Evolutionary conservation across 2,113 vertebrate genomes (phyloP).

Genomic region (Megaleporinus macrocephalus): DNA sequence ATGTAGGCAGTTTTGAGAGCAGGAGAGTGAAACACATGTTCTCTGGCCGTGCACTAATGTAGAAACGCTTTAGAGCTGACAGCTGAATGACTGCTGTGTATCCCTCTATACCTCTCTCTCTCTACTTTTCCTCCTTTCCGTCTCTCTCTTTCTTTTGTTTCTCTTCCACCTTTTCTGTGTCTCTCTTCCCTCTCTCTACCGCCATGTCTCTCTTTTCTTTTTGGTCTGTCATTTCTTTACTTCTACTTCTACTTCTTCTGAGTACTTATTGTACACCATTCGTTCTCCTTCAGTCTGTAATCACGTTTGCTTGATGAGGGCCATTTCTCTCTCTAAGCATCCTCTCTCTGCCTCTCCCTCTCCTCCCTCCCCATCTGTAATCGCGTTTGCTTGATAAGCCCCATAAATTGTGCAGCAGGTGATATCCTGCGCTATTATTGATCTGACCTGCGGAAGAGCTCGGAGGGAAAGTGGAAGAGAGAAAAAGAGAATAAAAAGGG

Average conservation of each 20-base stretch:
- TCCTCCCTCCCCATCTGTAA: not conserved
- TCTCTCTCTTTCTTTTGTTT: not conserved
- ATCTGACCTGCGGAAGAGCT: not conserved
- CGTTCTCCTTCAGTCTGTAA: not conserved
- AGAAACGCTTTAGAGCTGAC: constrained; percentile 28
- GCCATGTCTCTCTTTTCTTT: not conserved
- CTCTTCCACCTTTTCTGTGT: not conserved
- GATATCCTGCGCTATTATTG: not conserved
- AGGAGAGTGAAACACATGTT: constrained; percentile 48
- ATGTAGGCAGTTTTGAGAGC: constrained; percentile 45
- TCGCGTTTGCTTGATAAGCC: not conserved
- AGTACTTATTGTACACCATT: no score
- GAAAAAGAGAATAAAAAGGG: not conserved
- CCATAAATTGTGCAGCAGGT: not conserved
- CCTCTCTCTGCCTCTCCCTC: constrained; percentile 6
- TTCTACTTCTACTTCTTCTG: no score
- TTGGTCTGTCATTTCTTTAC: not conserved
- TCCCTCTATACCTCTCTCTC: not conserved
- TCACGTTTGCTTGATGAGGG: no score
- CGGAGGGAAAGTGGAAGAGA: no score
- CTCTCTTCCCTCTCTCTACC: not conserved
- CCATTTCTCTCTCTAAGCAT: not conserved
- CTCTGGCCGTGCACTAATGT: constrained; percentile 39
- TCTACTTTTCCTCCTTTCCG: constrained; percentile 1
- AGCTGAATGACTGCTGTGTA: constrained; percentile 22